Base-by-base conservation (phyloP, 2,888 invertebrate genomes). In the Drosophila maculinotata region DNA sequence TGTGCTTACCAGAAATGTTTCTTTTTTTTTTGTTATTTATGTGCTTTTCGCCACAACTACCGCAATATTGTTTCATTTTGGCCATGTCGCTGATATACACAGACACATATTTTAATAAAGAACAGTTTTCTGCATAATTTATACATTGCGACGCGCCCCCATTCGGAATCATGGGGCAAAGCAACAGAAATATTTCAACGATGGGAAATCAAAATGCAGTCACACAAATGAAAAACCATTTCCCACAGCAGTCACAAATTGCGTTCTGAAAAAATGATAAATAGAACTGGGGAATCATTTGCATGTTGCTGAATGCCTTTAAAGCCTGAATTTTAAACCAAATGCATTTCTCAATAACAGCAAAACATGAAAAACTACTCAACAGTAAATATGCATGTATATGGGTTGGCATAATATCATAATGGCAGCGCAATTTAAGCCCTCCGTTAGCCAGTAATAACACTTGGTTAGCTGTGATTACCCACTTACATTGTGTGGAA, bases 291-390 rank as follows among this genome's bases (percentile, higher is more conserved):
- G 28, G 42, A 71, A 47, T 33, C 49, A 45, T 41, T 71, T 75
- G 69, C 69, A 74, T 69, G 69, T 64, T 57, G 30, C 39, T 23
- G 48, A 33, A 48, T 20, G 64, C 47, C 51, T 56, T 72, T 72
- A 72, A 75, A 64, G 69, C 30, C 49, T 47, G 26, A 36, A 76
- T 76, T 53, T 65, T 58, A 73, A 72, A 69, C 76, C 65, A 63
- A 62, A 74, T 47, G 33, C 53, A 56, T 36, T 25, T 20, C 49
- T 38, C 38, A 51, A n/a, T n/a, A 51, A 62, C 39, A 63, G 45
- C 33, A 49, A 58, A 77, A 84, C 84, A 79, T 63, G 81, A 67
- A 77, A 81, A 79, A 71, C 54, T 67, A 79, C 84, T 84, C 69
- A 73, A 31, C 53, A 23, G 5, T 14, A 38, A 41, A 30, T 23